These are phyloP conservation scores for Callyntrura sp. DNA, from an alignment of 2,888 invertebrate genomes.

Conservation along the genomic window DNA sequence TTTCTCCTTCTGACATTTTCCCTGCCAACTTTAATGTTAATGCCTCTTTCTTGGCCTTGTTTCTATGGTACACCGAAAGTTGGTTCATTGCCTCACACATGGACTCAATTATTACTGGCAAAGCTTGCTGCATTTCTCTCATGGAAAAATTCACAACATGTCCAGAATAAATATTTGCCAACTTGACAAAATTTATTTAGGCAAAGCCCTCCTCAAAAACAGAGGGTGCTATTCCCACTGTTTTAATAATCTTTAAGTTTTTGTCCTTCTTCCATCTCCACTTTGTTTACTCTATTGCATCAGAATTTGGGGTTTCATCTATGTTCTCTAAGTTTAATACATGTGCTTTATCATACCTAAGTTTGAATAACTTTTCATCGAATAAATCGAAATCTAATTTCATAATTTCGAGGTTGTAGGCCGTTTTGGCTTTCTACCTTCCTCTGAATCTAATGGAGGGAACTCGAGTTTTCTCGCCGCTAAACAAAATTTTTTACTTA, in stretches of 20 bases:
- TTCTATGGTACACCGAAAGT: neutral
- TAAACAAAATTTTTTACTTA: neutral
- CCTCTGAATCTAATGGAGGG: neutral
- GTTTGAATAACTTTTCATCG: neutral
- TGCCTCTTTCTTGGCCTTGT: neutral
- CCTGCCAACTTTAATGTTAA: neutral
- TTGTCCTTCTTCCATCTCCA: neutral
- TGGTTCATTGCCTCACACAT: neutral
- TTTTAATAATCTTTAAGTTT: neutral
- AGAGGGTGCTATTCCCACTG: neutral
- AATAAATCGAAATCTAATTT: neutral
- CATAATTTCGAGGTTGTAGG: too few species aligned
- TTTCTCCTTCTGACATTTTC: neutral
- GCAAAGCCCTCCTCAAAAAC: neutral
- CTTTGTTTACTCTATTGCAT: too few species aligned
- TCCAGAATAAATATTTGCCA: neutral
- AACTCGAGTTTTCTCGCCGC: neutral
- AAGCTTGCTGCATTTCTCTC: neutral
- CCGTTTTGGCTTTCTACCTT: neutral
- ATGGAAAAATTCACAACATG: neutral
- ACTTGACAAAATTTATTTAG: neutral
- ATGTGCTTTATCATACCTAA: neutral
- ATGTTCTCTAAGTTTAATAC: neutral
- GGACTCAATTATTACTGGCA: slow-evolving; percentile 35
- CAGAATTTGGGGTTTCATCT: neutral